A percentile compares a stretch with the other conserved stretches of the same genome.
phyloP scores from a whole-genome alignment of 2,888 invertebrate species.

The Augiades crinisus region DNA sequence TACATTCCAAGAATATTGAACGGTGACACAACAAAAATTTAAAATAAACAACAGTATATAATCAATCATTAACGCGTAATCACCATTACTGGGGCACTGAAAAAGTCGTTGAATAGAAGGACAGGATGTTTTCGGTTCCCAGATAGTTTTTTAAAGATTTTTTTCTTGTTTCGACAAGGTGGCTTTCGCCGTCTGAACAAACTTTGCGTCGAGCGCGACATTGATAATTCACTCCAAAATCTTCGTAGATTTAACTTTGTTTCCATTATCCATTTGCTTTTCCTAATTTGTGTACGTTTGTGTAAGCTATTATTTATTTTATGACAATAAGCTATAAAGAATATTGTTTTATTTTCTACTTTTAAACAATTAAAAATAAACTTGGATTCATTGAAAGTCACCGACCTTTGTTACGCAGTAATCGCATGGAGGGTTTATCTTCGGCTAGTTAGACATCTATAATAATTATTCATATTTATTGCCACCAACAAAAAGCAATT shows the following conservation, averaged over 20 bases:
- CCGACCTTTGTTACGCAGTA: too few species aligned
- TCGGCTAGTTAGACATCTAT: too few species aligned
- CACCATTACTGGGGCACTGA: conserved; percentile 52
- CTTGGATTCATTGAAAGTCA: too few species aligned
- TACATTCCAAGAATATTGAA: conserved; percentile 33
- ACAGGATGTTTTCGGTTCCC: conserved; percentile 65
- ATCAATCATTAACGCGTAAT: conserved; percentile 74
- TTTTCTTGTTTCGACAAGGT: conserved; percentile 56
- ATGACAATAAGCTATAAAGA: too few species aligned
- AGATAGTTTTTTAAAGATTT: conserved; percentile 47
- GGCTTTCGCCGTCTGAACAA: conserved; percentile 64
- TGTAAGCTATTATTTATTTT: too few species aligned
- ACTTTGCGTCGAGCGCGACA: conserved; percentile 68
- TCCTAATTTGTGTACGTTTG: too few species aligned
- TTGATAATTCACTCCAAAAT: conserved; percentile 75
- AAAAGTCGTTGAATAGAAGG: conserved; percentile 55
- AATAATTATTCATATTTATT: too few species aligned
- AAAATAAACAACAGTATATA: conserved; percentile 60
- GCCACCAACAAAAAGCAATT: too few species aligned
- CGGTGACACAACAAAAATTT: conserved; percentile 62
- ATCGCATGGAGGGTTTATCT: too few species aligned
- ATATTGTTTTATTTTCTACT: too few species aligned
- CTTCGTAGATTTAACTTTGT: conserved; percentile 51
- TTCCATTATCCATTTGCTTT: conserved; percentile 50
- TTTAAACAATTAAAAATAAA: too few species aligned